These are phyloP conservation scores for Eubasilissa regina DNA, from an alignment of 1,140 invertebrate genomes.

Conservation along the genomic window DNA sequence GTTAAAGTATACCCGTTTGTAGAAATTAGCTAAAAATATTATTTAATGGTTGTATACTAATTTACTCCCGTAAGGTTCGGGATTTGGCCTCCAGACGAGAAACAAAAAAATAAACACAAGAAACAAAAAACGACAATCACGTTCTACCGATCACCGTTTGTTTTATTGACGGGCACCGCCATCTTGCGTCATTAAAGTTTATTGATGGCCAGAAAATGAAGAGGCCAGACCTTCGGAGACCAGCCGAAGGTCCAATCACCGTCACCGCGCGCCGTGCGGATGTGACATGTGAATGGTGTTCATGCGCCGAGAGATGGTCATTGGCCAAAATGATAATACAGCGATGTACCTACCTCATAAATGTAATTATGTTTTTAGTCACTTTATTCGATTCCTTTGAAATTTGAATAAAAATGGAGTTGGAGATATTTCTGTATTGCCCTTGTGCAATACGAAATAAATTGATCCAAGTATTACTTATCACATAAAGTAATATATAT, in stretches of 20 bases:
- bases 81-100: background rate
- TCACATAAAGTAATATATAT: too few species aligned
- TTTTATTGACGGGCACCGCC: conserved; percentile 22
- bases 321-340: background rate
- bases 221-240: conserved; percentile 10
- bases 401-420: too few species aligned
- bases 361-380: too few species aligned
- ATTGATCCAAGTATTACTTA: too few species aligned
- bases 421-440: too few species aligned
- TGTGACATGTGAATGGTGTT: conserved; percentile 32
- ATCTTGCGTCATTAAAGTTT: conserved; percentile 30
- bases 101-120: background rate
- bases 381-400: too few species aligned
- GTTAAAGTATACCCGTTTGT: too few species aligned
- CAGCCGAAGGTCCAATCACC: conserved; percentile 7
- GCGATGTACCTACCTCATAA: background rate
- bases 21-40: too few species aligned
- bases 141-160: conserved; percentile 27
- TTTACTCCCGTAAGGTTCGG: too few species aligned
- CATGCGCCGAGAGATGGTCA: conserved; percentile 7
- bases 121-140: conserved; percentile 22
- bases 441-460: too few species aligned
- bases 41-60: too few species aligned
- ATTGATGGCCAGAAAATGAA: conserved; percentile 14
- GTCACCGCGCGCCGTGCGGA: background rate